phyloP scores from a whole-genome alignment of 2,113 vertebrate genomes.

The Candoia aspera region DNA sequence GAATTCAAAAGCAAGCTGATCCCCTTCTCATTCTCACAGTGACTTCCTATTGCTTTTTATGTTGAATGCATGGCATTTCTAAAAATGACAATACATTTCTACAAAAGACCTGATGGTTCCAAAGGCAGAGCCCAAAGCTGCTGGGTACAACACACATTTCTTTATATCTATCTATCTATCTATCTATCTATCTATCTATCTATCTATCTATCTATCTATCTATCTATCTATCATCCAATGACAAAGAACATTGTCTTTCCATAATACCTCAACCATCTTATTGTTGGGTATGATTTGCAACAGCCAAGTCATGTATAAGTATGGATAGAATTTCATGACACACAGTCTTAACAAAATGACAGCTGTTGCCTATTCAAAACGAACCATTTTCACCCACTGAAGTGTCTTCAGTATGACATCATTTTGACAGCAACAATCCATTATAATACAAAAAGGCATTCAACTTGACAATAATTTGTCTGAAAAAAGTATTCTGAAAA shows the following conservation, averaged over 20 bases:
- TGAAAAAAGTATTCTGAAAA: background rate
- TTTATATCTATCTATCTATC: accelerated
- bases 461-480: background rate
- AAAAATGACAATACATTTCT: constrained; percentile 29
- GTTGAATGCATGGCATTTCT: constrained; percentile 25
- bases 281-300: background rate
- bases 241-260: constrained; percentile 38
- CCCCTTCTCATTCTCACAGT: constrained; percentile 1
- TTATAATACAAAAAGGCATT: background rate
- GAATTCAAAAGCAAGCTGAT: background rate
- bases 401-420: background rate
- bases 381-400: constrained; percentile 21
- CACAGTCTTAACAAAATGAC: background rate
- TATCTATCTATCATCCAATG: background rate
- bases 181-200: no score
- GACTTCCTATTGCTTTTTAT: constrained; percentile 15
- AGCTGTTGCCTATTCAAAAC: constrained; percentile 22
- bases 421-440: background rate
- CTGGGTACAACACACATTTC: constrained; percentile 31
- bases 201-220: no score
- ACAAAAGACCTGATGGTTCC: constrained; percentile 30
- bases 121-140: constrained; percentile 34
- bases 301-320: background rate
- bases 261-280: background rate
- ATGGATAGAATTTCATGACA: background rate